A percentile compares a stretch with the other conserved stretches of the same genome.
phyloP scores from a whole-genome alignment of 1,140 invertebrate genomes.

The Drosophila funebris region DNA sequence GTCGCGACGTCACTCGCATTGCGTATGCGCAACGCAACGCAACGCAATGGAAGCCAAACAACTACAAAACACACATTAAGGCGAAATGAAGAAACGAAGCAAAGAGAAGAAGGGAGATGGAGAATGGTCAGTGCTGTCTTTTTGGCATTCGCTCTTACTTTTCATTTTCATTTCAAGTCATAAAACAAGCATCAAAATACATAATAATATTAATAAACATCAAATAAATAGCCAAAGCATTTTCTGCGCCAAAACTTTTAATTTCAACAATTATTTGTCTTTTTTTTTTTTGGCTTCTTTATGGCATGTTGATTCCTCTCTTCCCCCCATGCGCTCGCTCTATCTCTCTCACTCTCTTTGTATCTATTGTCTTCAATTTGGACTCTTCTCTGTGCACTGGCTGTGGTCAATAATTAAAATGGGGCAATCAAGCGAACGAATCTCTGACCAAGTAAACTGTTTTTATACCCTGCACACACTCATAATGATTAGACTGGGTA shows the following conservation, averaged over 20 bases:
- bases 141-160: constrained; percentile 54
- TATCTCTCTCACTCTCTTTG: not conserved
- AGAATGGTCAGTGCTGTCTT: not conserved
- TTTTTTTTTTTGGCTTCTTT: constrained; percentile 31
- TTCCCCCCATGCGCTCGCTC: not conserved
- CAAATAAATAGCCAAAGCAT: constrained; percentile 38
- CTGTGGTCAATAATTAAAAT: constrained; percentile 65
- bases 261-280: constrained; percentile 74
- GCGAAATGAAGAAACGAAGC: constrained; percentile 7
- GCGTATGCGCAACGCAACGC: constrained; percentile 44
- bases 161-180: constrained; percentile 39
- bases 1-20: constrained; percentile 16
- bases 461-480: constrained; percentile 30
- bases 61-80: constrained; percentile 24
- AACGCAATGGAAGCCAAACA: constrained; percentile 35
- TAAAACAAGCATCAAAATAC: constrained; percentile 29
- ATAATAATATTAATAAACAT: constrained; percentile 40
- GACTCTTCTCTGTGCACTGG: not conserved
- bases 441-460: constrained; percentile 60
- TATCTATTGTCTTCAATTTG: constrained; percentile 9
- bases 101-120: not conserved
- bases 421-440: constrained; percentile 56
- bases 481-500: not conserved
- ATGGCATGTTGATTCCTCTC: constrained; percentile 51
- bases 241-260: constrained; percentile 60